A percentile compares a stretch with the other conserved stretches of the same genome.
phyloP scores from a whole-genome alignment of 2,888 invertebrate species.

The Carabus problematicus region DNA sequence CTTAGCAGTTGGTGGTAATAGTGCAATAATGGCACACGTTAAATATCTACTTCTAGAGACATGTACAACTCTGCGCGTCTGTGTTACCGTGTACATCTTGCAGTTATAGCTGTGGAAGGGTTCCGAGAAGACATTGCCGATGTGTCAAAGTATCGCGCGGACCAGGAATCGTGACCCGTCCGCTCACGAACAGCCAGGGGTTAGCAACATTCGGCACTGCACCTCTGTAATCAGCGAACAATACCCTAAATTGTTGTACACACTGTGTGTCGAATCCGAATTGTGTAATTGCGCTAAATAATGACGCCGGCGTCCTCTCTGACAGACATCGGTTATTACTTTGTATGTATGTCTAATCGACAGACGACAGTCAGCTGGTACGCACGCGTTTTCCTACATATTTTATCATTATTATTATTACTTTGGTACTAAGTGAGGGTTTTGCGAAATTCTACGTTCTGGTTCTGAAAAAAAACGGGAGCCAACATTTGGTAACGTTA shows the following conservation, averaged over 20 bases:
- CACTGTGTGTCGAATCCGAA: constrained; percentile 27
- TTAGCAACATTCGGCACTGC: constrained; percentile 33
- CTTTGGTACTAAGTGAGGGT: no score
- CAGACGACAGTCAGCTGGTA: constrained; percentile 2
- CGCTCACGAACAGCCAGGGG: constrained; percentile 36
- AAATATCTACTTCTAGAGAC: background rate
- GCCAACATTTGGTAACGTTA: no score
- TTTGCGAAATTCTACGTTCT: no score
- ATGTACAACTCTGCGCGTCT: background rate
- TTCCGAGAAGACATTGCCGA: constrained; percentile 17
- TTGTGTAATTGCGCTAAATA: constrained; percentile 36
- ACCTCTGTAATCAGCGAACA: constrained; percentile 38
- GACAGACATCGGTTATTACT: background rate
- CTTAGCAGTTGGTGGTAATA: no score
- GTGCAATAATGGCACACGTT: no score
- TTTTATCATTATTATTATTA: no score
- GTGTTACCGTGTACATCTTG: background rate
- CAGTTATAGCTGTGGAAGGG: constrained; percentile 5
- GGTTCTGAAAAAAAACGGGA: no score
- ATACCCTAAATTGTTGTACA: constrained; percentile 37
- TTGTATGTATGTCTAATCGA: constrained; percentile 1
- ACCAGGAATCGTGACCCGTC: constrained; percentile 24
- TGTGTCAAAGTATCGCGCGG: constrained; percentile 16
- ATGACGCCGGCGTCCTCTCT: constrained; percentile 1
- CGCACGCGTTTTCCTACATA: background rate